Evolutionary conservation across 2,797 vertebrate species (phyloP), one percentile per base, ranked within the genome.

Genomic region (Rhinoraja longicauda): DNA sequence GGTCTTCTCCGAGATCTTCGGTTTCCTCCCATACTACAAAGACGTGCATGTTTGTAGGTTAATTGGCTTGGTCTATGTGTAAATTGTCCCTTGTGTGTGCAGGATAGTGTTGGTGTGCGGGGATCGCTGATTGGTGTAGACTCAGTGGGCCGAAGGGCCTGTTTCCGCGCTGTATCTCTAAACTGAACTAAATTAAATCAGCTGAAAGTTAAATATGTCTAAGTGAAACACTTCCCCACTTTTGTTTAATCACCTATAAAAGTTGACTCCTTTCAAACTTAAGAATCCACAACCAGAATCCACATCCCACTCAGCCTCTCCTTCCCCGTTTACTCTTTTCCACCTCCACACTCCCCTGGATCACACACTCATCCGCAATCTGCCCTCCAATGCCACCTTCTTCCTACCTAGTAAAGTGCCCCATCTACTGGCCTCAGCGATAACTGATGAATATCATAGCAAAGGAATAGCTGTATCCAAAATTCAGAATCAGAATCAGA

Each of bases 321-420:
- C 45, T 53, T 53, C 45, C 4, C 45, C 45, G 4, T 5, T 53
- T 53, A 53, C 45, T 53, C 45, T 53, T 4, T 53, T 53, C 45
- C 45, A 53, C 45, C 45, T 53, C 45, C 45, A 53, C n/a, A n/a
- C n/a, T n/a, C 29, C 29, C 21, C 57, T 64, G 82, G 15, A 4
- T n/a, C 81, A 62, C 4, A 86, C 13, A 4, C 6, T 17, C 36
- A n/a, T 88, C 15, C 64, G 6, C 90, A 9, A 32, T 13, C 19
- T 70, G 21, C 19, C 26, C n/a, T 39, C 67, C 29, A 15, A 70
- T 26, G 3, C 24, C 90, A 73, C 39, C 19, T 29, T 70, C 45
- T 92, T 70, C 90, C 70, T 53, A 73, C 90, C 70, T 92, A n/a
- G 90, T 92, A n/a, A 92, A 92, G 36, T 72, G 90, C 90, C 26